phyloP scores from a whole-genome alignment of 2,888 invertebrate genomes.

The Athripsodes cinereus region DNA sequence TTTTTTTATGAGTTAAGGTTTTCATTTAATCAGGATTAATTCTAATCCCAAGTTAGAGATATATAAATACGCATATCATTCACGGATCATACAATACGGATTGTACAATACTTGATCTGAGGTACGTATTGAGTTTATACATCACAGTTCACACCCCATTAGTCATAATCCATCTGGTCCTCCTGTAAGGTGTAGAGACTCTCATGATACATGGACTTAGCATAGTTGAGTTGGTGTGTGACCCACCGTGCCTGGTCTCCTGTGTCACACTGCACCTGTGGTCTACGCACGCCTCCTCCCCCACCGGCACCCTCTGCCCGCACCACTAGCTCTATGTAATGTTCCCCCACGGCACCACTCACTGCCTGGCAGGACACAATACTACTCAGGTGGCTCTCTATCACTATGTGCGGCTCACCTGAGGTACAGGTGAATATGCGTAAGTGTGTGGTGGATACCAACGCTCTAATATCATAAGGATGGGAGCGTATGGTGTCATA shows the following conservation, averaged over 20 bases:
- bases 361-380: constrained; percentile 61
- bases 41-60: no score
- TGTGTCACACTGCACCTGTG: constrained; percentile 72
- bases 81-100: no score
- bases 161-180: constrained; percentile 23
- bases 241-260: constrained; percentile 63
- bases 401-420: constrained; percentile 48
- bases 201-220: constrained; percentile 80
- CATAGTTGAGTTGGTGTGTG: constrained; percentile 81
- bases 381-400: constrained; percentile 60
- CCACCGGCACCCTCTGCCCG: constrained; percentile 49
- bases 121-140: no score
- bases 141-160: neutral
- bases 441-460: constrained; percentile 69
- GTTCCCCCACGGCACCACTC: constrained; percentile 44
- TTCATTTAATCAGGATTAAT: no score
- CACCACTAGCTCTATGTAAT: constrained; percentile 67
- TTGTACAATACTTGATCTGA: no score
- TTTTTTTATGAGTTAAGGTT: no score
- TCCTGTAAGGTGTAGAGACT: constrained; percentile 61
- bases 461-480: constrained; percentile 73
- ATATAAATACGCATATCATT: no score
- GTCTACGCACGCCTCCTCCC: constrained; percentile 54
- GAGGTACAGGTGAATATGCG: constrained; percentile 63
- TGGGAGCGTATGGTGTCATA: constrained; percentile 71